A percentile compares a stretch with the other conserved stretches of the same genome.
These are phyloP conservation scores for Nothobranchius furzeri DNA, from an alignment of 2,113 vertebrate species.

Conservation along the genomic window DNA sequence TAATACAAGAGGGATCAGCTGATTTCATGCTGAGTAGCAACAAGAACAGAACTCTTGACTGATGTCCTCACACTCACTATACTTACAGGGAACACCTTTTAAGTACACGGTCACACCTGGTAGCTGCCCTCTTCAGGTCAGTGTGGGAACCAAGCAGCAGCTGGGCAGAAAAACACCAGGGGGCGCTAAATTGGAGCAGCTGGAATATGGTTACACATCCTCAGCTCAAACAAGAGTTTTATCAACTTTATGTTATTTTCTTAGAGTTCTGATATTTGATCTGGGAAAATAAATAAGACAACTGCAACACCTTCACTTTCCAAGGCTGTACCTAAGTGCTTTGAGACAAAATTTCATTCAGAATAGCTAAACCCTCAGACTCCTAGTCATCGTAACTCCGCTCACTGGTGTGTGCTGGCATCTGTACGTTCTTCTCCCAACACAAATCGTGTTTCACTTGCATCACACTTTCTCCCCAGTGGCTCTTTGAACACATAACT, in stretches of 20 bases:
- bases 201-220: too few species aligned
- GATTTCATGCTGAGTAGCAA: not conserved
- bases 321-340: too few species aligned
- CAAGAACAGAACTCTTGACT: not conserved
- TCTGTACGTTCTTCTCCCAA: not conserved
- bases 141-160: not conserved
- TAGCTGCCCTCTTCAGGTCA: rapidly evolving
- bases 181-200: not conserved
- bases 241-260: too few species aligned
- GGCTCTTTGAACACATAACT: not conserved
- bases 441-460: not conserved
- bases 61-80: not conserved
- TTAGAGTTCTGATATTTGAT: not conserved
- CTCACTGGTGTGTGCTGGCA: not conserved
- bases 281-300: not conserved
- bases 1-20: too few species aligned
- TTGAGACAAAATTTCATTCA: too few species aligned
- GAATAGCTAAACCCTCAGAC: not conserved
- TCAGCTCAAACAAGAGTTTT: too few species aligned
- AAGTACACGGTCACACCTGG: slow-evolving; percentile 13
- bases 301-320: too few species aligned
- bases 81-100: slow-evolving; percentile 17
- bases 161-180: not conserved
- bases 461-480: not conserved
- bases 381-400: too few species aligned